Evolutionary conservation across 2,888 invertebrate genomes (phyloP).

Genomic region (Tyria jacobaeae): DNA sequence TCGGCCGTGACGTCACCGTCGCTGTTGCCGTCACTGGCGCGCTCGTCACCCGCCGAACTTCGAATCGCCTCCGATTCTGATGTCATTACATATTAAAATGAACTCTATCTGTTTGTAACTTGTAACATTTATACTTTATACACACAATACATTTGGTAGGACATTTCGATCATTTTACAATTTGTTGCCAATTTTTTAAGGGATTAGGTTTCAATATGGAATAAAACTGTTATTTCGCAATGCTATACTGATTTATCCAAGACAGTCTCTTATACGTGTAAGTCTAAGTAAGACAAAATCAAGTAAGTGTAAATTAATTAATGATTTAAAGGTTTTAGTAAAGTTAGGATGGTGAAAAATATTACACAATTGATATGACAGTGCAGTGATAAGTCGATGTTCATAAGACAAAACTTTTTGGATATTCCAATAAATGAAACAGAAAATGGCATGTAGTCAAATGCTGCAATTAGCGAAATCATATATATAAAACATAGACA

Average conservation of each 20-base stretch:
- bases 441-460: not conserved
- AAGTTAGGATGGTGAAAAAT: not conserved
- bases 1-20: slow-evolving; percentile 78
- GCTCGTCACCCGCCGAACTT: slow-evolving; percentile 78
- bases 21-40: slow-evolving; percentile 81
- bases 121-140: not conserved
- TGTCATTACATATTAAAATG: slow-evolving; percentile 13
- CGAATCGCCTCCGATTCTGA: slow-evolving; percentile 78
- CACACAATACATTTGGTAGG: not conserved
- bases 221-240: not conserved
- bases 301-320: not conserved
- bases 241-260: not conserved
- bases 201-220: not conserved
- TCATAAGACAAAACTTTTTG: not conserved
- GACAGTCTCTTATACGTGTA: too few species aligned
- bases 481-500: not conserved
- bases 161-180: not conserved
- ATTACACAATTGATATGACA: not conserved
- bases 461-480: not conserved
- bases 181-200: not conserved
- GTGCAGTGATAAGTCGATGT: not conserved
- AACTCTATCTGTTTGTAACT: not conserved
- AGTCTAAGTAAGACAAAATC: not conserved
- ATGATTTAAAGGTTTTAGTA: not conserved
- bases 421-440: not conserved